These are phyloP conservation scores for Drosophila leontia DNA, from an alignment of 1,140 invertebrate species.

Conservation along the genomic window DNA sequence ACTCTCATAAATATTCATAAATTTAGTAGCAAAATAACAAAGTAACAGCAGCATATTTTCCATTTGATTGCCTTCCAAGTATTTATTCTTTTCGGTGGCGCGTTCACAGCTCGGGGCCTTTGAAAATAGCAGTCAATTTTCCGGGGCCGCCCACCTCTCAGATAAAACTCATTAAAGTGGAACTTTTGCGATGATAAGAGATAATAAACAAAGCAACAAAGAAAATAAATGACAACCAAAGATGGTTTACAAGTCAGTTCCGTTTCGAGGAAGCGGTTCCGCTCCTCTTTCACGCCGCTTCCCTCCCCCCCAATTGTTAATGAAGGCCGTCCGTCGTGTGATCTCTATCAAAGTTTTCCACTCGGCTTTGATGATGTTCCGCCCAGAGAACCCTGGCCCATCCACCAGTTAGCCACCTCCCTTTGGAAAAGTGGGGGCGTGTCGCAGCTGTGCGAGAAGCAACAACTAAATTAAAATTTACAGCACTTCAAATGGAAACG, in stretches of 20 bases:
- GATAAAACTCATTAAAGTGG: conserved; percentile 81
- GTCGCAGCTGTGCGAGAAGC: conserved; percentile 68
- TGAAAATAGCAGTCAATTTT: conserved; percentile 74
- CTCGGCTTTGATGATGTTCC: conserved; percentile 67
- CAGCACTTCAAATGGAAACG: conserved; percentile 82
- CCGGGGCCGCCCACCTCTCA: conserved; percentile 41
- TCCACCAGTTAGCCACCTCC: background rate
- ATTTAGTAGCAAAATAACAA: conserved; percentile 50
- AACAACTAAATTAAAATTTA: conserved; percentile 84
- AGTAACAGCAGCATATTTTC: conserved; percentile 76
- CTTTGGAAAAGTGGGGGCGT: conserved; percentile 11
- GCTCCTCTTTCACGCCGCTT: conserved; percentile 1
- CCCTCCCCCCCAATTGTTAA: conserved; percentile 42
- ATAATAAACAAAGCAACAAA: conserved; percentile 42
- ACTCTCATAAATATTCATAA: conserved; percentile 83
- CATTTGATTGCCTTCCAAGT: conserved; percentile 75
- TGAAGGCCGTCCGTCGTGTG: conserved; percentile 61
- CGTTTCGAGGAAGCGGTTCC: conserved; percentile 37
- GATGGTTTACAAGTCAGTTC: conserved; percentile 78
- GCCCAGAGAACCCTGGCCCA: conserved; percentile 1
- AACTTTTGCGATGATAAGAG: conserved; percentile 64
- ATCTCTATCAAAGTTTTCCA: conserved; percentile 77
- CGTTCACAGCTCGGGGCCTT: conserved; percentile 54
- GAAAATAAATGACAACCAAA: conserved; percentile 54
- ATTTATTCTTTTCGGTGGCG: conserved; percentile 29